Conservation (phyloP, 2,113 vertebrate species). For the Neolamprologus modestus region DNA sequence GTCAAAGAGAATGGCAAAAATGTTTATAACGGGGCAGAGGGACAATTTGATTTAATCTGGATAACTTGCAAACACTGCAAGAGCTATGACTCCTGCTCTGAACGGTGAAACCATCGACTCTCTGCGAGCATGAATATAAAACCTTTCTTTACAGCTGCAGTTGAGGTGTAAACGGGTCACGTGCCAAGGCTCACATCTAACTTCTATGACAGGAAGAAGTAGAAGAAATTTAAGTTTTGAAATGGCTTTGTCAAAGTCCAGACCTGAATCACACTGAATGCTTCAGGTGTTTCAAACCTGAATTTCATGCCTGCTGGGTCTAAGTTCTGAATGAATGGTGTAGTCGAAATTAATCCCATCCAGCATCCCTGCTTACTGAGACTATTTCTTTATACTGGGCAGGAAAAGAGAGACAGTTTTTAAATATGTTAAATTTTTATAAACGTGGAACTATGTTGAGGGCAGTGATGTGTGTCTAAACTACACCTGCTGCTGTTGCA, state of each 20-base stretch:
- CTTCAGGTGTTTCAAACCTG: background rate
- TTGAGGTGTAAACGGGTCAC: background rate
- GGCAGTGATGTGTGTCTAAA: background rate
- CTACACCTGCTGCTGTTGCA: background rate
- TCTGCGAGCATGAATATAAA: background rate
- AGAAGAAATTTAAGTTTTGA: constrained; percentile 8
- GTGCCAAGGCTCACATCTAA: background rate
- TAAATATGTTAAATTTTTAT: background rate
- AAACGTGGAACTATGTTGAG: background rate
- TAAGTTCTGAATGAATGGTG: background rate
- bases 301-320: constrained; percentile 29
- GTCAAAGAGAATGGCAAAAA: background rate
- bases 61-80: background rate
- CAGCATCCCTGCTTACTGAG: background rate
- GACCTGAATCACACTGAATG: background rate
- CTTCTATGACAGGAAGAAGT: background rate
- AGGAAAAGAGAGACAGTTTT: background rate
- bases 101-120: background rate
- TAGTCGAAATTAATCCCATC: constrained; percentile 14
- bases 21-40: rapidly evolving
- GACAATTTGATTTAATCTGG: background rate
- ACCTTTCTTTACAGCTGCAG: background rate
- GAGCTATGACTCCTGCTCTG: background rate
- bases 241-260: background rate
- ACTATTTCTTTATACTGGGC: background rate